A percentile compares a stretch with the other conserved stretches of the same genome.
Evolutionary conservation across 2,888 invertebrate species (phyloP).

Genomic region (Pheosia gnoma): DNA sequence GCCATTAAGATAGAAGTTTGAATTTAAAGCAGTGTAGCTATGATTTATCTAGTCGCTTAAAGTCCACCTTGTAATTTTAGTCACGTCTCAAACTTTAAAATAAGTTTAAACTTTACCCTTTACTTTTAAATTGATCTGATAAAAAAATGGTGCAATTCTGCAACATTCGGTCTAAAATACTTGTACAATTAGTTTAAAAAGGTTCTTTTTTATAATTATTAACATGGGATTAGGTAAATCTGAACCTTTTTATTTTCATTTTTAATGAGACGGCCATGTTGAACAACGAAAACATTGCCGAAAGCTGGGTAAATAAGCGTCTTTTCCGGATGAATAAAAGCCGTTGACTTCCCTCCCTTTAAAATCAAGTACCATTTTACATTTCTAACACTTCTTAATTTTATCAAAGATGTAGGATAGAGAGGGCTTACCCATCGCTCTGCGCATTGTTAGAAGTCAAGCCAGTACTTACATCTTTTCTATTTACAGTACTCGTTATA

Average conservation of each 20-base stretch:
- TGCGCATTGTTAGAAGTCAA: too few species aligned
- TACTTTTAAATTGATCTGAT: conserved; percentile 12
- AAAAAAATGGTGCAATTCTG: conserved; percentile 4
- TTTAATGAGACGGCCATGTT: conserved; percentile 23
- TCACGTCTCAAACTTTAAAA: conserved; percentile 23
- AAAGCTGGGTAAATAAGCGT: conserved; percentile 16
- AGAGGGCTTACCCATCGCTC: background rate
- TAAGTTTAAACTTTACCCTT: conserved; percentile 15
- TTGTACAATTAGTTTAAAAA: background rate
- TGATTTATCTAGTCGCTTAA: conserved; percentile 13
- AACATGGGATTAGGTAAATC: conserved; percentile 14
- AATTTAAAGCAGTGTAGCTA: conserved; percentile 11
- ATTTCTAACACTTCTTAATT: conserved; percentile 10
- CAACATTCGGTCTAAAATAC: background rate
- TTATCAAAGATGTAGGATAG: background rate
- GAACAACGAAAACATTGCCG: conserved; percentile 17
- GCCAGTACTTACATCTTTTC: too few species aligned
- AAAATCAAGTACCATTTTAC: background rate
- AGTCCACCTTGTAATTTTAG: conserved; percentile 14
- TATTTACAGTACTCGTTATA: too few species aligned
- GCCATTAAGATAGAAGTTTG: conserved; percentile 7
- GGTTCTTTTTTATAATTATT: background rate
- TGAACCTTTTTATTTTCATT: conserved; percentile 16
- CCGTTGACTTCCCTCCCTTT: conserved; percentile 17
- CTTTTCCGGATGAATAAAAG: conserved; percentile 12